Evolutionary conservation across 2,888 invertebrate genomes (phyloP).

Genomic region (Cephus pygmeus): DNA sequence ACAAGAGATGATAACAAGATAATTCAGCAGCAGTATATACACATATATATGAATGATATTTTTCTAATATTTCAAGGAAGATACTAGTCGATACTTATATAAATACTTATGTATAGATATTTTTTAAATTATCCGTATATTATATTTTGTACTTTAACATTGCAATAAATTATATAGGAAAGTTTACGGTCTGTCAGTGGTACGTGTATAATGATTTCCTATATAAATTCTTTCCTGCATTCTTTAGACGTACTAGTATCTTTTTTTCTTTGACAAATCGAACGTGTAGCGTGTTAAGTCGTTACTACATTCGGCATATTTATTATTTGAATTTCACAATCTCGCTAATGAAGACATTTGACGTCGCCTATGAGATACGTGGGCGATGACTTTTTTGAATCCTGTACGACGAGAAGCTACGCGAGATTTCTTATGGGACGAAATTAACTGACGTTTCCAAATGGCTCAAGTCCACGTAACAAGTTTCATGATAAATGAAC

Average conservation of each 20-base stretch:
- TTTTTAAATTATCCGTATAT: not conserved
- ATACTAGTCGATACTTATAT: slow-evolving; percentile 29
- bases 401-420: not conserved
- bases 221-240: not conserved
- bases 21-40: not conserved
- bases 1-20: not conserved
- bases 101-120: not conserved
- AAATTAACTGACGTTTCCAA: not conserved
- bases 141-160: slow-evolving; percentile 14
- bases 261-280: not conserved
- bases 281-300: not conserved
- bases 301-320: not conserved
- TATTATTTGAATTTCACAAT: not conserved
- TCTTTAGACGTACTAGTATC: not conserved
- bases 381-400: not conserved
- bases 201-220: not conserved
- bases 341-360: not conserved
- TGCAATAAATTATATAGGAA: slow-evolving; percentile 36
- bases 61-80: slow-evolving; percentile 13
- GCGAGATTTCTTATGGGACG: not conserved
- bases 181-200: slow-evolving; percentile 2
- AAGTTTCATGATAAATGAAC: not conserved
- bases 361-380: not conserved
- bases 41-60: not conserved
- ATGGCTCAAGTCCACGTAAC: not conserved